Evolutionary conservation across 2,797 vertebrate species (phyloP), one percentile per base, ranked within the genome.

Genomic region (Sardinella longiceps): DNA sequence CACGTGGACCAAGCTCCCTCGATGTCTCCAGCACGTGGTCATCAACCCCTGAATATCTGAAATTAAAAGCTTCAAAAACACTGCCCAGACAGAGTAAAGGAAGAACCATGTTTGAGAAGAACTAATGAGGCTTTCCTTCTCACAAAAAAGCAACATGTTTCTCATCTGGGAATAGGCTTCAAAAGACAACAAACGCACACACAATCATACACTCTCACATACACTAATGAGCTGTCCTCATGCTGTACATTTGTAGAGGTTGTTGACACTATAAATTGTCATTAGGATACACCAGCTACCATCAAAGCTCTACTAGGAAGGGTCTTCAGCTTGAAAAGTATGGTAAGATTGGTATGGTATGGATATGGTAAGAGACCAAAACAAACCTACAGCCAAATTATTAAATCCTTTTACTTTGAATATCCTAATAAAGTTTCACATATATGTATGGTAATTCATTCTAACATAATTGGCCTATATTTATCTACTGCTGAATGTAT

Each of bases 391-490:
- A 18, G 18, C 15, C 2, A 53, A 53, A 86, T 90, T 82, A 85
- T 87, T 87, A 85, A 86, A 84, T 80, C 20, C 28, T 45, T 6
- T 60, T n/a, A 39, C 85, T 90, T 86, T 88, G 86, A 87, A 86
- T 88, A 84, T 87, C 48, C 84, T 86, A 85, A 83, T 80, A 81
- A 86, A 87, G 85, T 87, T 63, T 28, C 84, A 84, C 85, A 82
- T 14, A 37, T 80, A 87, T 83, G 80, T 82, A 83, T 30, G 28
- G 84, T 87, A 82, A 88, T 87, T 77, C 28, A 77, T 80, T 86
- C 74, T 84, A 82, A 86, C 85, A 86, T 86, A 85, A 88, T 77
- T 25, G 51, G 60, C 81, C 58, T 82, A 80, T 86, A 85, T 81
- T 45, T 9, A 83, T 66, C 77, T 66, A 28, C 50, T 33, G 48